Percentiles rank a stretch among this genome's conserved stretches.
These are phyloP conservation scores for Perodicticus potto DNA, from an alignment of 2,797 vertebrate genomes.

Conservation along the genomic window DNA sequence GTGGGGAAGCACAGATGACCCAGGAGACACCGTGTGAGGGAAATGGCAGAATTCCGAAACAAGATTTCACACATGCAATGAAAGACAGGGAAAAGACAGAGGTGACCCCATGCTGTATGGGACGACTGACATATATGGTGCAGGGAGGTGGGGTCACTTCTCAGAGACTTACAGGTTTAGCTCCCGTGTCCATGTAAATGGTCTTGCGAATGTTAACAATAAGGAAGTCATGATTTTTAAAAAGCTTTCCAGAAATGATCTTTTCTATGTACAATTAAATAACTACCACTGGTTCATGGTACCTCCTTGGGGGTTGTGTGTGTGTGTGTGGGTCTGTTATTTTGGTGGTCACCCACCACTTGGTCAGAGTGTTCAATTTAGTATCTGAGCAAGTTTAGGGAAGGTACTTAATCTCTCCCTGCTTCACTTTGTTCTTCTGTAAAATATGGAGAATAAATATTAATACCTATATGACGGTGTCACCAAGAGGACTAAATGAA, in stretches of 20 bases:
- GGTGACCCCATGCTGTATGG: background rate
- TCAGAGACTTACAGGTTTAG: background rate
- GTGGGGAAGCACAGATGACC: background rate
- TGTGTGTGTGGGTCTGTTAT: background rate
- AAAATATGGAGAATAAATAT: constrained; percentile 1
- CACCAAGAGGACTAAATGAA: background rate
- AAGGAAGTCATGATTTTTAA: constrained; percentile 42
- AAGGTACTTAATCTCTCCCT: constrained; percentile 41
- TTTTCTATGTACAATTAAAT: constrained; percentile 48
- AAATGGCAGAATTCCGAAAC: constrained; percentile 50
- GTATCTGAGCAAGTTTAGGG: constrained; percentile 22
- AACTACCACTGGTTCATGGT: background rate
- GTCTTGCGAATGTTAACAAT: background rate
- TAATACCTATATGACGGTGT: background rate
- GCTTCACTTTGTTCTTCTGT: background rate
- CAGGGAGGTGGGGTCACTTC: background rate
- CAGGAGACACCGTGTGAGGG: background rate
- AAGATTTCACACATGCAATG: background rate
- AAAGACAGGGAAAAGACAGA: background rate
- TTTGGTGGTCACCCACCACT: background rate
- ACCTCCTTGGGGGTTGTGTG: background rate
- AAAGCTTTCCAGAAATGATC: constrained; percentile 20
- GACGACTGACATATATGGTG: background rate
- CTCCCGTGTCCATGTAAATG: constrained; percentile 44
- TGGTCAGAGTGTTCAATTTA: background rate